Evolutionary conservation across 2,113 vertebrate genomes (phyloP), one percentile per base, ranked within the genome.

Genomic region (Phyllostomus discolor): DNA sequence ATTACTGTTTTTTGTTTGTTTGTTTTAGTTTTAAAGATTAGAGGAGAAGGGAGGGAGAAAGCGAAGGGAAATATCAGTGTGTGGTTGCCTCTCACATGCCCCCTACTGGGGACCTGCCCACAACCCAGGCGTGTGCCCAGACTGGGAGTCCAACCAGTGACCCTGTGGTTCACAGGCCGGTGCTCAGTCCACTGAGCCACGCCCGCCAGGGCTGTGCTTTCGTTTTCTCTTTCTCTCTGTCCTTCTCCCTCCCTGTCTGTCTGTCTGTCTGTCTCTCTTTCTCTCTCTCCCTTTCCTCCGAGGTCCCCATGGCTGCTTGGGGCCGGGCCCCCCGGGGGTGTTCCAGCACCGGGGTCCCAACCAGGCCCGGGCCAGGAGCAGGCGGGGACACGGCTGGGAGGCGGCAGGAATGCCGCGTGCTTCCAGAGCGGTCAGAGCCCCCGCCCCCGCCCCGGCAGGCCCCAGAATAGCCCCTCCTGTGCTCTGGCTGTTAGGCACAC

Each of bases 381-480:
- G 1, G 15, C 7, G 76, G 15, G 62, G 84, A 83, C 75, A 59
- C 64, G 95, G 72, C 81, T 35, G 8, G 41, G 70, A 84, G 86
- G 86, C 35, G 35, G 90, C 15, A 7, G 80, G 84, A 93, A 89
- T n/a, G 48, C 43, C 38, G n/a, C 1, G 0, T 1, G 1, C 80
- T 95, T 96, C 91, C 11, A 28, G 88, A 62, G 69, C n/a, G 33
- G 54, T 5, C 4, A 10, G 46, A 5, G 43, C n/a, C 41, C 50
- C 41, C 41, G 66, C 20, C 31, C 31, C 33, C 0, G 5, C 33
- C 11, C 64, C 2, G 2, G 22, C 3, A 4, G 41, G 66, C 38
- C 95, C 89, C 48, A 88, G 81, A 92, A 95, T 41, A 97, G 92
- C 48, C 75, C 84, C 59, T 81, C 66, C 76, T 4, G 2, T 3